Conservation (phyloP, 1,140 invertebrate genomes). For the Diuraphis noxia region DNA sequence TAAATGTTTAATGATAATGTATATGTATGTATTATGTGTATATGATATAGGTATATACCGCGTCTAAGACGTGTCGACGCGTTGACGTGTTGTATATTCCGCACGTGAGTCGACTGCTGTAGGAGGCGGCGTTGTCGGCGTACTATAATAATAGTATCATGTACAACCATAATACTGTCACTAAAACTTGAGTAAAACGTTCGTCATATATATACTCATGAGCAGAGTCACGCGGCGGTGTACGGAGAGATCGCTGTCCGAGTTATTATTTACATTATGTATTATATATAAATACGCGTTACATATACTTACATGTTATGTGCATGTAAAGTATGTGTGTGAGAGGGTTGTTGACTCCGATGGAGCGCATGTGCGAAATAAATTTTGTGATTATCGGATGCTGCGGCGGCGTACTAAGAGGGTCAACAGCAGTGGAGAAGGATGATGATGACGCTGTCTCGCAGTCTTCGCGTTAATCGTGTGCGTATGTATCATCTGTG, state of each 20-base stretch:
- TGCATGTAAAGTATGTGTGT: background rate
- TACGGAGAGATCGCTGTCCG: background rate
- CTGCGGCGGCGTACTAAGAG: background rate
- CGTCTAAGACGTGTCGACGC: background rate
- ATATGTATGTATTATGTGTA: background rate
- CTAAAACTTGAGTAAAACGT: background rate
- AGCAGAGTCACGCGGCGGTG: background rate
- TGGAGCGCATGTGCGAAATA: conserved; percentile 5
- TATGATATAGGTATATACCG: background rate
- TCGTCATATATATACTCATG: background rate
- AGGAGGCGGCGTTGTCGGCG: background rate
- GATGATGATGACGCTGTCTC: background rate
- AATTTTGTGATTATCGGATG: conserved; percentile 52
- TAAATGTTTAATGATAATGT: background rate
- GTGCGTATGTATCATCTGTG: background rate
- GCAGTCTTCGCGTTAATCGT: background rate
- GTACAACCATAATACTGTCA: background rate
- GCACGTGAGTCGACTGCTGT: background rate
- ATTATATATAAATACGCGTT: background rate
- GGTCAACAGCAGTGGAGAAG: background rate
- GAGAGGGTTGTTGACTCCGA: background rate
- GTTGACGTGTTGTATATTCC: background rate
- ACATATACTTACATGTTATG: background rate
- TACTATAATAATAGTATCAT: background rate
- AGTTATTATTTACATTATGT: background rate